phyloP scores from a whole-genome alignment of 2,113 vertebrate genomes.

The Rhabdomys dilectus region DNA sequence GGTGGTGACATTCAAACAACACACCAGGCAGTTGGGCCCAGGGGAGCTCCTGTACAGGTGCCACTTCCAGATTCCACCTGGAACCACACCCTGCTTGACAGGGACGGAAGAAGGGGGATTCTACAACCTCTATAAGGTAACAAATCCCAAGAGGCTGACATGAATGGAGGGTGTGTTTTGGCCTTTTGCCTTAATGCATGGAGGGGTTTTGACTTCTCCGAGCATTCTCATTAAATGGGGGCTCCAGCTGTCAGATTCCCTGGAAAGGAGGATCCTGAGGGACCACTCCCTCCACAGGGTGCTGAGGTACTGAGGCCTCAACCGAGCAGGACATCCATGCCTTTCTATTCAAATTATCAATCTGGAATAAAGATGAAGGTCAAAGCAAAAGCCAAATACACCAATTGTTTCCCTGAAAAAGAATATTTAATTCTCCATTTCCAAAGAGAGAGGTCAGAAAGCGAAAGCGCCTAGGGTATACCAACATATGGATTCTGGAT shows the following conservation, averaged over 20 bases:
- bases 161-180: slow-evolving; percentile 11
- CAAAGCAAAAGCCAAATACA: not conserved
- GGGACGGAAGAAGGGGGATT: not conserved
- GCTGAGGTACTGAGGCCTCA: not conserved
- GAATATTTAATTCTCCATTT: slow-evolving; percentile 12
- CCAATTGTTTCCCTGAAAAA: not conserved
- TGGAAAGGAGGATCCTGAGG: not conserved
- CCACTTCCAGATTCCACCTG: not conserved
- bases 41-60: not conserved
- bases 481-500: not conserved
- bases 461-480: accelerated
- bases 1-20: not conserved
- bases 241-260: not conserved
- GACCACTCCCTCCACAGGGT: not conserved
- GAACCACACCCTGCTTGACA: not conserved
- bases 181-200: slow-evolving; percentile 5
- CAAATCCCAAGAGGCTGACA: slow-evolving; percentile 25
- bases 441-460: not conserved
- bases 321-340: not conserved
- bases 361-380: not conserved
- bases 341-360: slow-evolving; percentile 43
- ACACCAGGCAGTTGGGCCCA: not conserved
- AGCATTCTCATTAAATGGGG: not conserved
- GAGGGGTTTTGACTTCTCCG: not conserved
- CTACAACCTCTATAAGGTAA: not conserved